These are phyloP conservation scores for Rhombomys opimus DNA, from an alignment of 2,113 vertebrate genomes.

Conservation along the genomic window DNA sequence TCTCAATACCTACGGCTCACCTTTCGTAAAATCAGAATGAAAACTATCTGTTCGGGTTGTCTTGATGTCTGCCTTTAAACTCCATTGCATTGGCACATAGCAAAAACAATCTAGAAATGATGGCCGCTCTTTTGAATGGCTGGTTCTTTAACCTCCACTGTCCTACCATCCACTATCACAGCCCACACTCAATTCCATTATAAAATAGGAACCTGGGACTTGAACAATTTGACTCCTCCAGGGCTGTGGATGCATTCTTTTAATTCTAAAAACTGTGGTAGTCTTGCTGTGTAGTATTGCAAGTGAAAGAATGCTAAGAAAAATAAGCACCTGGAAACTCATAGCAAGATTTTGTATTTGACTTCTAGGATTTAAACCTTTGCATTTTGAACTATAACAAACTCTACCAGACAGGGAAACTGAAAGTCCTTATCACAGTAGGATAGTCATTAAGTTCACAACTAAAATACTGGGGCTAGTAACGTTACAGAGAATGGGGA, in stretches of 20 bases:
- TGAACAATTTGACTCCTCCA: conserved; percentile 43
- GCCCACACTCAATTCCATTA: not conserved
- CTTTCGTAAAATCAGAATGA: not conserved
- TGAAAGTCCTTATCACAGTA: conserved; percentile 17
- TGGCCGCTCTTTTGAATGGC: not conserved
- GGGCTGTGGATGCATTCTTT: not conserved
- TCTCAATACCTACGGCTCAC: not conserved
- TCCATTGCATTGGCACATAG: not conserved
- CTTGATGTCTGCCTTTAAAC: not conserved
- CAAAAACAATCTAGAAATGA: not conserved
- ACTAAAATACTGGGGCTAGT: not conserved
- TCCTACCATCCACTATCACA: not conserved
- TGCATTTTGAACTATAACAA: not conserved
- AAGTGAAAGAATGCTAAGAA: conserved; percentile 6
- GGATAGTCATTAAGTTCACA: conserved; percentile 62
- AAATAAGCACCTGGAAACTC: conserved; percentile 61
- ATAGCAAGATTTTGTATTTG: conserved; percentile 36
- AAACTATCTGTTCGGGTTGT: not conserved
- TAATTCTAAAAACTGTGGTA: not conserved
- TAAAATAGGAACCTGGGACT: conserved; percentile 16
- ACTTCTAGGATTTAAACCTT: not conserved
- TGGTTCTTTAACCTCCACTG: not conserved
- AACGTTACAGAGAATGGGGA: not conserved
- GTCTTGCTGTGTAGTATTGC: conserved; percentile 53
- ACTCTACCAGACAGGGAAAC: not conserved